Conservation (phyloP, 1,140 invertebrate genomes). For the Lepidotrigona ventralis region DNA sequence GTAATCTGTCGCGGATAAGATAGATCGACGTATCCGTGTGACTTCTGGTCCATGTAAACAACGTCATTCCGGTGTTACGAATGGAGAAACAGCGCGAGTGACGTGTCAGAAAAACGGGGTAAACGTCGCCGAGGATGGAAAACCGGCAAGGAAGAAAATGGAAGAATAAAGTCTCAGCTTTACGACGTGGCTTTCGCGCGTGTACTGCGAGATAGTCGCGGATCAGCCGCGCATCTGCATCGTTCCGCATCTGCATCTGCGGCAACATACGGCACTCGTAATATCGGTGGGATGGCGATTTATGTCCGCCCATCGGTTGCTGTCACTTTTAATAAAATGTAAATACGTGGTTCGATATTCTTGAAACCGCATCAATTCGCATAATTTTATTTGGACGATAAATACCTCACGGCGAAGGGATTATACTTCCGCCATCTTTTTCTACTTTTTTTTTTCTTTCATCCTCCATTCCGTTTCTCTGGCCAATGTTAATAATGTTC, state of each 20-base stretch:
- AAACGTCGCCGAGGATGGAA: neutral
- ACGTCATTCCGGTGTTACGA: slow-evolving; percentile 3
- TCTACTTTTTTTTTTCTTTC: neutral
- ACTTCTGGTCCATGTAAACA: slow-evolving; percentile 46
- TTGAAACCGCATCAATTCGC: slow-evolving; percentile 51
- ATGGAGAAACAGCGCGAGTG: neutral
- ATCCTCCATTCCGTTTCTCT: neutral
- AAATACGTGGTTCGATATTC: slow-evolving; percentile 54
- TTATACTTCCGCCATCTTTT: neutral
- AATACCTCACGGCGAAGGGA: slow-evolving; percentile 4
- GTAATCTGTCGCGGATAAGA: slow-evolving; percentile 36
- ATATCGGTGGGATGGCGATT: slow-evolving; percentile 59
- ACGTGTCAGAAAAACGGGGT: neutral
- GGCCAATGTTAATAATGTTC: slow-evolving; percentile 20
- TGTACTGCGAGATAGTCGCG: slow-evolving; percentile 27
- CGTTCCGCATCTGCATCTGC: slow-evolving; percentile 29
- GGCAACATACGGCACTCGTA: slow-evolving; percentile 47
- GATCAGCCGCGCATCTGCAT: slow-evolving; percentile 54
- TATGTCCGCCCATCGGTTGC: slow-evolving; percentile 53
- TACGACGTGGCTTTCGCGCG: slow-evolving; percentile 33
- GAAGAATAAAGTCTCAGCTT: slow-evolving; percentile 54
- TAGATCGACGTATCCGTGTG: slow-evolving; percentile 23
- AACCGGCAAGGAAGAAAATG: slow-evolving; percentile 35
- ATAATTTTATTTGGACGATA: slow-evolving; percentile 33
- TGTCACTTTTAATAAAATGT: slow-evolving; percentile 67